Evolutionary conservation across 2,113 vertebrate species (phyloP).

Genomic region (Nothobranchius kuhntae): DNA sequence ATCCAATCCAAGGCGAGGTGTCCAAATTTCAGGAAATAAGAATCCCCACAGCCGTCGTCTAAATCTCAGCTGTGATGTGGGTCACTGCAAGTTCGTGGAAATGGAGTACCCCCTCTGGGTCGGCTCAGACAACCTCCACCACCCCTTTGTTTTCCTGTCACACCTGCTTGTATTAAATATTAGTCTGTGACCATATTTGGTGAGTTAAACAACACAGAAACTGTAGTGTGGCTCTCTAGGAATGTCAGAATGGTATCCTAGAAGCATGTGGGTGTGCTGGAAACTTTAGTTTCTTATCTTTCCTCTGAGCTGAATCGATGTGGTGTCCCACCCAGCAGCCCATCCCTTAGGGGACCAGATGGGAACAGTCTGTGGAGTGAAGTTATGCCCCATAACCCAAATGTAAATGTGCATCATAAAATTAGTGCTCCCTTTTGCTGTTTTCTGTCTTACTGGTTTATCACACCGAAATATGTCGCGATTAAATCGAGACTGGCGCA

Average conservation of each 20-base stretch:
- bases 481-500: constrained; percentile 8
- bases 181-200: background rate
- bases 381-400: background rate
- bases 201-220: background rate
- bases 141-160: background rate
- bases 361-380: constrained; percentile 39
- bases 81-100: too few species aligned
- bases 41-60: too few species aligned
- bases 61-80: too few species aligned
- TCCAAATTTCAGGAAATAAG: too few species aligned
- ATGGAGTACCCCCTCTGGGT: too few species aligned
- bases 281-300: constrained; percentile 55
- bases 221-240: too few species aligned
- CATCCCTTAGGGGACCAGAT: constrained; percentile 32
- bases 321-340: constrained; percentile 54
- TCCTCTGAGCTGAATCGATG: constrained; percentile 32
- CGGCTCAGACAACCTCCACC: too few species aligned
- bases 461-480: constrained; percentile 17
- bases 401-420: constrained; percentile 28
- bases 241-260: background rate
- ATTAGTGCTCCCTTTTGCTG: constrained; percentile 15
- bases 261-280: constrained; percentile 9
- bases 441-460: constrained; percentile 1
- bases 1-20: too few species aligned
- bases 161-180: background rate